Base-by-base conservation (phyloP, 2,888 invertebrate genomes). In the Hetaerina titia region DNA sequence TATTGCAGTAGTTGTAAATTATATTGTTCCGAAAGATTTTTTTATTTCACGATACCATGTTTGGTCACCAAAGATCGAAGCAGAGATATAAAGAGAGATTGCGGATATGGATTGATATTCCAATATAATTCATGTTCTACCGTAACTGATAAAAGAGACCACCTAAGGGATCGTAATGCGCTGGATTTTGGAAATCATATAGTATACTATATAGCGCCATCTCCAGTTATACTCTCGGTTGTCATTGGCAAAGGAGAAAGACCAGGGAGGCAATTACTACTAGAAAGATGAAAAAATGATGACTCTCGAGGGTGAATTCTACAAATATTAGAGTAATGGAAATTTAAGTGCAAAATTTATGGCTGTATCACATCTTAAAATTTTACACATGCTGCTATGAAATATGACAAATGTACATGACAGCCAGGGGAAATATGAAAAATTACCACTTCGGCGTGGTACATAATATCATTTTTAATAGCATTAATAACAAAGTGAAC, bases 1-100 rank as follows among this genome's bases (percentile, higher is more conserved):
- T 81, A 81, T 81, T 81, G 81, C 81, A 25, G 81, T 81, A 13
- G 81, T 81, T 81, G 31, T 81, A 81, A 81, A 81, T 81, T 81
- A 81, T 81, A 81, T 81, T 81, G 81, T 81, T 81, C 31, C 81
- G 81, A 0, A 13, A 15, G 11, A 31, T 9, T 69, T 69, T 69
- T 69, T 31, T 31, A 81, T 81, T 81, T 31, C 81, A 13, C 81
- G 81, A 13, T 81, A 81, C 81, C 81, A 13, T 13, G 31, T 31
- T 81, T 13, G 81, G 81, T 31, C 13, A 81, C 25, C 81, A 31
- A 81, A 81, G 81, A 81, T 81, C 31, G 9, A 81, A 25, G 31
- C 22, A 25, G 11, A 9, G 81, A 81, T 81, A 81, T 81, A 31
- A 81, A 81, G 13, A 31, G 31, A 31, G 25, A 74, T 74, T 74